phyloP scores from a whole-genome alignment of 1,140 invertebrate genomes.

The Heliothis subflexa region DNA sequence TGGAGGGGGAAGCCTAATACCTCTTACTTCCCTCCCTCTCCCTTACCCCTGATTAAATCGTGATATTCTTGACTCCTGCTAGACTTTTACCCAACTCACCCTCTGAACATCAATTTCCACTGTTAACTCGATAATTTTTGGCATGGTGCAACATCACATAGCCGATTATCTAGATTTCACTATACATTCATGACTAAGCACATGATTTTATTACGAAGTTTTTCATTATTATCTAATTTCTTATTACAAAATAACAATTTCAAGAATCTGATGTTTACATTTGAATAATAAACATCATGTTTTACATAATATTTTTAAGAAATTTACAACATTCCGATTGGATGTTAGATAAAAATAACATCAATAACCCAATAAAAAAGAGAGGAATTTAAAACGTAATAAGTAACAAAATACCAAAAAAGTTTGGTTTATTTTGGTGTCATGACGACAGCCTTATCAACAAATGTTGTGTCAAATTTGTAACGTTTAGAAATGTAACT shows the following conservation, averaged over 20 bases:
- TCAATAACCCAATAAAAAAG: background rate
- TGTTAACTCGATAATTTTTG: conserved; percentile 78
- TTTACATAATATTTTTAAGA: background rate
- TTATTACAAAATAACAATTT: background rate
- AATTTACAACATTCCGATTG: background rate
- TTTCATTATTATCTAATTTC: conserved; percentile 30
- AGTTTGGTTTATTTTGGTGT: conserved; percentile 19
- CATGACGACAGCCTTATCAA: conserved; percentile 33
- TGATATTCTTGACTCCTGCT: too few relatives aligned
- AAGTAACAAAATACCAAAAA: background rate
- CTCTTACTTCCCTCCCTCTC: too few relatives aligned
- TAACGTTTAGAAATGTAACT: too few relatives aligned
- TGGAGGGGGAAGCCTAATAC: too few relatives aligned
- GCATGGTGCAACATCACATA: conserved; percentile 63
- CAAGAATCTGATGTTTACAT: conserved; percentile 28
- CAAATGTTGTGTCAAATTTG: too few relatives aligned
- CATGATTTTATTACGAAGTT: conserved; percentile 2
- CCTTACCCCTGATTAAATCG: too few relatives aligned
- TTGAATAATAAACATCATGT: background rate
- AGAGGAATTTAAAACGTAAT: background rate
- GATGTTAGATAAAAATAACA: background rate
- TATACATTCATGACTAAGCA: conserved; percentile 29
- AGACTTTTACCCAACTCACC: conserved; percentile 66
- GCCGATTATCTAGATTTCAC: conserved; percentile 2
- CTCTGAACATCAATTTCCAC: conserved; percentile 76